phyloP scores from a whole-genome alignment of 2,797 vertebrate genomes.

The Macrochelys suwanniensis region DNA sequence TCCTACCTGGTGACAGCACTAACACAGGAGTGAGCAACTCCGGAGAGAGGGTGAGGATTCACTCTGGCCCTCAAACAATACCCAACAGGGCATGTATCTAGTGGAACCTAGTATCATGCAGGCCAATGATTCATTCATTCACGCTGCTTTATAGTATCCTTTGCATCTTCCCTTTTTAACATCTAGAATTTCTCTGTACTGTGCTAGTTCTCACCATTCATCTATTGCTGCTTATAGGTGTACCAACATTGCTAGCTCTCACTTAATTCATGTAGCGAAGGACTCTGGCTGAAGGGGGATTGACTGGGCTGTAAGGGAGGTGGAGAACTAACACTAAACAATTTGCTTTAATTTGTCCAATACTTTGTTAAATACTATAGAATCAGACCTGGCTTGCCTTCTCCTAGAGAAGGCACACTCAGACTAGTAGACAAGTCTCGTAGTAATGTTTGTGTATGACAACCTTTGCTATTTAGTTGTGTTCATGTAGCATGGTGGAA shows the following conservation, averaged over 20 bases:
- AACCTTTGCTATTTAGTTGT: background rate
- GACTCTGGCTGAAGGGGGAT: background rate
- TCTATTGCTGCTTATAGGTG: background rate
- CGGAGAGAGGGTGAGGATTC: background rate
- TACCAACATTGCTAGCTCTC: background rate
- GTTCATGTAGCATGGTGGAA: fast-evolving
- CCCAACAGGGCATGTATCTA: fast-evolving
- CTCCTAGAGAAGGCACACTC: background rate
- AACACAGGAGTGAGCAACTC: background rate
- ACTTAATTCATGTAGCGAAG: background rate
- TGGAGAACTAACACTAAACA: background rate
- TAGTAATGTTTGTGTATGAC: background rate
- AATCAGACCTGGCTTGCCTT: background rate
- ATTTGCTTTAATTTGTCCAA: background rate
- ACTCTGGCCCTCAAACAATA: background rate
- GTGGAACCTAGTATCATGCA: background rate
- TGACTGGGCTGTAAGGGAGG: background rate
- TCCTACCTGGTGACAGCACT: fast-evolving
- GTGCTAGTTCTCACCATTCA: background rate
- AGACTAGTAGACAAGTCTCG: background rate
- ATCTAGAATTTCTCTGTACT: fast-evolving
- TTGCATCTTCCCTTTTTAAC: background rate
- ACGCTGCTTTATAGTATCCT: background rate
- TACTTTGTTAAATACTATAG: background rate
- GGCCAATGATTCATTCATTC: background rate